Conservation (phyloP, 2,888 invertebrate species). For the Phaedon cochleariae region DNA sequence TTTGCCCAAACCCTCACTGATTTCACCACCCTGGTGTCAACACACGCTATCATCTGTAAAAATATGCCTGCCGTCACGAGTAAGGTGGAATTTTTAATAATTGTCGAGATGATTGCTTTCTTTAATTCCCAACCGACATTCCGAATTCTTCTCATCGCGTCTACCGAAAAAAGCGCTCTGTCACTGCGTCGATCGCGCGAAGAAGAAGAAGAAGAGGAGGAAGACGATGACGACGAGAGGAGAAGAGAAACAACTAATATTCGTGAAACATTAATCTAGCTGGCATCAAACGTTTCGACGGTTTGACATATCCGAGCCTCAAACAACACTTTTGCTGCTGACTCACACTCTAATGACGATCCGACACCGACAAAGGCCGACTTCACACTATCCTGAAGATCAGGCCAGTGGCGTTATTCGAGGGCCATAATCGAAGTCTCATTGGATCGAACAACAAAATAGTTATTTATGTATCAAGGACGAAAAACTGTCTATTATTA, state of each 20-base stretch:
- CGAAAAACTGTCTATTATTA: too few species aligned
- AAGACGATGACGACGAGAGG: slow-evolving; percentile 11
- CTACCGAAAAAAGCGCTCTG: slow-evolving; percentile 47
- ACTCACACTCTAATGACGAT: slow-evolving; percentile 46
- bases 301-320: slow-evolving; percentile 45
- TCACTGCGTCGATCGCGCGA: slow-evolving; percentile 41
- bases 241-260: slow-evolving; percentile 56
- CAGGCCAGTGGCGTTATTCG: background rate
- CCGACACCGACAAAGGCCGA: slow-evolving; percentile 43
- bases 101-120: slow-evolving; percentile 38
- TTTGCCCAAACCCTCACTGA: too few species aligned
- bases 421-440: background rate
- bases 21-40: too few species aligned
- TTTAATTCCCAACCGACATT: slow-evolving; percentile 52
- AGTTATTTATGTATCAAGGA: too few species aligned
- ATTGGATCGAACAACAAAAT: too few species aligned
- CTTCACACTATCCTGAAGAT: slow-evolving; percentile 46
- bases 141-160: slow-evolving; percentile 44
- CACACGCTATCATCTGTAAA: too few species aligned
- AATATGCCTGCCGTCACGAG: background rate
- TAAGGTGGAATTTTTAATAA: background rate
- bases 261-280: slow-evolving; percentile 62
- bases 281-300: slow-evolving; percentile 57
- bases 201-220: background rate
- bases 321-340: slow-evolving; percentile 45